Base-by-base conservation (phyloP, 2,888 invertebrate species). In the Anoncus sp. region DNA sequence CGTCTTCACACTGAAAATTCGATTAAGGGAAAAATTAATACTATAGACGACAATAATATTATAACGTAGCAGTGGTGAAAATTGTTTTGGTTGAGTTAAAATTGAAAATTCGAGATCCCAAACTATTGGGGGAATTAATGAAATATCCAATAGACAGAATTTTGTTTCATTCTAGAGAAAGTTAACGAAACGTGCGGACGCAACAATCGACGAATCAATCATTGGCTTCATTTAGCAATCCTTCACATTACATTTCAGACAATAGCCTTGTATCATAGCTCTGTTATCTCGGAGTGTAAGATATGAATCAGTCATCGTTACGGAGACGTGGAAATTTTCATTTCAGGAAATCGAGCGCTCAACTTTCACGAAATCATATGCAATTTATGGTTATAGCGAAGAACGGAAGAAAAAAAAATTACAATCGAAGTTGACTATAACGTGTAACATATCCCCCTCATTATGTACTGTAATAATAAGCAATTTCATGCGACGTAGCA, bases 171-270 rank as follows among this genome's bases (percentile, higher is more conserved):
- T 20, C 63, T 40, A 51, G 70, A 51, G 75, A 75, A 75, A 70
- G 75, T 70, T 14, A 59, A 45, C 35, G 31, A 62, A n/a, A n/a
- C n/a, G 16, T 24, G 74, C 53, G 53, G 35, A 47, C 47, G 40
- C 63, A 70, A 60, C 66, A 27, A 66, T 71, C 71, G 75, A 53
- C 27, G 49, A 70, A 70, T 65, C 70, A 40, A 75, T 65, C 65
- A 60, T 27, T 38, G 66, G 66, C 60, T 71, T 66, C 66, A 76
- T 76, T 71, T 66, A 72, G 38, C 57, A 35, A 45, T 24, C 31
- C 20, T 66, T 65, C 60, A 38, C 27, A 71, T 66, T 60, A 60
- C 16, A 18, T 38, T 47, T 47, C 38, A 60, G 53, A 62, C 65
- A 71, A 76, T 74, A 60, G 16, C n/a, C 16, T 24, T 20, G 3